These are phyloP conservation scores for Drosophila kanekoi DNA, from an alignment of 2,888 invertebrate species.

Conservation along the genomic window DNA sequence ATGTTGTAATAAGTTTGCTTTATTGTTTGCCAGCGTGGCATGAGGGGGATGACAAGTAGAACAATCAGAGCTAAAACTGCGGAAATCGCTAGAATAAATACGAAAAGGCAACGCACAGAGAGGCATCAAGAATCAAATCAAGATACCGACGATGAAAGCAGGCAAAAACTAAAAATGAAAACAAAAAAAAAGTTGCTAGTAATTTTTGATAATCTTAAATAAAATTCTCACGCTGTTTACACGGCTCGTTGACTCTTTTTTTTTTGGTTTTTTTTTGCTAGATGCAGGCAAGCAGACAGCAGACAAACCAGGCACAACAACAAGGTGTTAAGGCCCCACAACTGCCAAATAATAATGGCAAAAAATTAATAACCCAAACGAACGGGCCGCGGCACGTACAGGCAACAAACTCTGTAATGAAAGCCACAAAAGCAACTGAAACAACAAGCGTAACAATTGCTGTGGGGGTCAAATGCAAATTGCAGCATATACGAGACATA, in stretches of 20 bases:
- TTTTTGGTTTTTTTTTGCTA: constrained; percentile 8
- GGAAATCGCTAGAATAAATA: constrained; percentile 74
- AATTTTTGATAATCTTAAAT: constrained; percentile 67
- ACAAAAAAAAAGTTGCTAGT: constrained; percentile 6
- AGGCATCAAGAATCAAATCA: constrained; percentile 45
- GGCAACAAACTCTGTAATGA: constrained; percentile 48
- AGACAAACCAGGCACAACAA: neutral
- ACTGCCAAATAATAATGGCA: constrained; percentile 46
- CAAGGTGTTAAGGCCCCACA: constrained; percentile 59
- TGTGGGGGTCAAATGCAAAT: constrained; percentile 76
- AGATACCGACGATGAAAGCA: constrained; percentile 29
- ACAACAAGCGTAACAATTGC: constrained; percentile 38
- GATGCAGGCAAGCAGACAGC: constrained; percentile 60
- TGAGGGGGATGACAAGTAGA: constrained; percentile 64
- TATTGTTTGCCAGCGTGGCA: constrained; percentile 47
- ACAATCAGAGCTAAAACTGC: constrained; percentile 72
- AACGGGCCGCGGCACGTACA: constrained; percentile 56
- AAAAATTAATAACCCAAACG: constrained; percentile 48
- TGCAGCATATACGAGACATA: constrained; percentile 63
- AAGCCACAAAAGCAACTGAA: constrained; percentile 24
- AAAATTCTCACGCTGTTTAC: constrained; percentile 82
- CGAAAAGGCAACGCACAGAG: constrained; percentile 19
- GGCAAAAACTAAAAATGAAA: constrained; percentile 1
- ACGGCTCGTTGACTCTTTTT: constrained; percentile 75
- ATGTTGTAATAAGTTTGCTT: constrained; percentile 58